Evolutionary conservation across 2,797 vertebrate genomes (phyloP), one percentile per base, ranked within the genome.

Genomic region (Ibycter americanus): DNA sequence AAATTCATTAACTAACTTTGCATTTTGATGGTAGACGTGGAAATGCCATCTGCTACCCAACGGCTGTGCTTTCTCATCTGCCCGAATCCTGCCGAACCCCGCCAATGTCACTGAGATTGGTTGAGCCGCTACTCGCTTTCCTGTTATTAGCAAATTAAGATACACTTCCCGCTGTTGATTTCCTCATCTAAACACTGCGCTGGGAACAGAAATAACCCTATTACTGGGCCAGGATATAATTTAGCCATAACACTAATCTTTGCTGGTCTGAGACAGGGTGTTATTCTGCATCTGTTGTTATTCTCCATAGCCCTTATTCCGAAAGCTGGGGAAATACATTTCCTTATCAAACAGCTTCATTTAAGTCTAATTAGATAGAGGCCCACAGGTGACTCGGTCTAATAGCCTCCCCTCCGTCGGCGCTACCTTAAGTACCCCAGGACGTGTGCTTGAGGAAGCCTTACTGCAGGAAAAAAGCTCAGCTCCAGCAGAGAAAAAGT

Each of bases 61-160:
- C 77, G 96, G 89, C 98, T 97, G 91, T 23, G 36, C 93, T 87
- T 92, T 95, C 93, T 94, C 97, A 80, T 94, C 98, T 95, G 84
- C 78, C 79, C 92, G 91, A 91, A 95, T 84, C 97, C 97, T 79
- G 59, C 87, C 52, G 52, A 94, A 90, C 77, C 96, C 93, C 91
- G 79, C 96, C 96, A 86, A 83, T 83, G 97, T 93, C 97, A 91
- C 95, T 11, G 80, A 91, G 29, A 93, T 91, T 36, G 85, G 82
- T 83, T 90, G 70, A 95, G 96, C 88, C 27, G 55, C 91, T 27
- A 15, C 79, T 94, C 68, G 11, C 83, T 56, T 97, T 85, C 97
- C 92, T 72, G 62, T 98, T 96, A 98, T 97, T 97, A 98, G 96
- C 97, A 97, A 98, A 98, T 98, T 97, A 97, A 98, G 93, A 97